phyloP scores from a whole-genome alignment of 2,113 vertebrate genomes.

The Rallus limicola region DNA sequence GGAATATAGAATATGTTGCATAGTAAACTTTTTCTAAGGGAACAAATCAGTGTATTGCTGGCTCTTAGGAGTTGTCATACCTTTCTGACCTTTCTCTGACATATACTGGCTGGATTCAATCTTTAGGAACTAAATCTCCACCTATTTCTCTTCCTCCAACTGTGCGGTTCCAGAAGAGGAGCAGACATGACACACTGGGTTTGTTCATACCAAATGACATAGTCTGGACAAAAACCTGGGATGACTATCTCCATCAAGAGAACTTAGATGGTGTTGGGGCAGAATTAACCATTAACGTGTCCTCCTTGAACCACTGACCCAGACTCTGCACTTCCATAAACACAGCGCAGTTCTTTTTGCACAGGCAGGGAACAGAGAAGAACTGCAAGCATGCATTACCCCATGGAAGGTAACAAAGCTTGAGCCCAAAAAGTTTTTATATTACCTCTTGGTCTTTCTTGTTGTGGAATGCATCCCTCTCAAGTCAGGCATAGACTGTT shows the following conservation, averaged over 20 bases:
- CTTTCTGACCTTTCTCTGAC: not conserved
- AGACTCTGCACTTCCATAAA: not conserved
- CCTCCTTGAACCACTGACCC: not conserved
- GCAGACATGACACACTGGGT: accelerated
- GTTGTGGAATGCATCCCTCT: not conserved
- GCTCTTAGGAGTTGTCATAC: not conserved
- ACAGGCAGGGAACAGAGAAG: not conserved
- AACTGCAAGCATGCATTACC: too few species aligned
- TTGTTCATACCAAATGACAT: not conserved
- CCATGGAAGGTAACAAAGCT: not conserved
- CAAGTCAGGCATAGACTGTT: not conserved
- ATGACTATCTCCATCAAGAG: not conserved
- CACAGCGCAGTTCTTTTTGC: not conserved
- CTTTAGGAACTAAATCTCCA: not conserved
- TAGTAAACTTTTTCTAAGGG: not conserved
- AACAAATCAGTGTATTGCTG: not conserved
- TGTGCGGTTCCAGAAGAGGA: not conserved
- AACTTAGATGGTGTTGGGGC: not conserved
- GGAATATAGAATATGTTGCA: too few species aligned
- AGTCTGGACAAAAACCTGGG: not conserved
- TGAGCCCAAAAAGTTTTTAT: not conserved
- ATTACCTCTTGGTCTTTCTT: not conserved
- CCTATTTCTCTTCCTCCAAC: not conserved
- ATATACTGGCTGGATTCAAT: not conserved
- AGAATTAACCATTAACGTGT: not conserved